Evolutionary conservation across 2,797 vertebrate genomes (phyloP).

Genomic region (Microcaecilia unicolor): DNA sequence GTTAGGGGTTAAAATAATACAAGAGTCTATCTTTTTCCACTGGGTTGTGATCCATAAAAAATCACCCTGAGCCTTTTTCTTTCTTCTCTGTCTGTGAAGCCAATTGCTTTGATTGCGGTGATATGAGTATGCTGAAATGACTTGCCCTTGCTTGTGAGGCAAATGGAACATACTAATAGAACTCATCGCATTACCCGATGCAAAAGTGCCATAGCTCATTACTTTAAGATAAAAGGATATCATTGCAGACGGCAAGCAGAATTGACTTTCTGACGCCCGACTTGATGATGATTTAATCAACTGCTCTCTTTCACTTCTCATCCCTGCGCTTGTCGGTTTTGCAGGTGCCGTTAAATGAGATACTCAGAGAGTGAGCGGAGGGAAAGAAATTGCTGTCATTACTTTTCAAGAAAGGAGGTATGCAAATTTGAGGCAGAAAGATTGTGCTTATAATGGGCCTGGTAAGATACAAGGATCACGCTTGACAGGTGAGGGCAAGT

Average conservation of each 20-base stretch:
- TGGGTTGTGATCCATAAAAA: conserved; percentile 85
- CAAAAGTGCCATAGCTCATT: conserved; percentile 99
- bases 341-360: conserved; percentile 96
- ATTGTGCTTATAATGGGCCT: conserved; percentile 87
- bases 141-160: conserved; percentile 96
- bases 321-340: conserved; percentile 86
- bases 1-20: conserved; percentile 74
- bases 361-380: conserved; percentile 73
- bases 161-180: conserved; percentile 99
- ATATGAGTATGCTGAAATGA: conserved; percentile 88
- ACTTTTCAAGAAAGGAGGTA: conserved; percentile 88
- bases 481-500: conserved; percentile 83
- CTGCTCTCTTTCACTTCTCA: conserved; percentile 98
- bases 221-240: conserved; percentile 99
- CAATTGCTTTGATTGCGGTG: conserved; percentile 95
- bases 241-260: conserved; percentile 97
- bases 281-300: conserved; percentile 99
- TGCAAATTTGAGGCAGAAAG: conserved; percentile 89
- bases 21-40: conserved; percentile 61
- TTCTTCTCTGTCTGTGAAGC: conserved; percentile 76
- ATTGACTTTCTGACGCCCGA: conserved; percentile 96
- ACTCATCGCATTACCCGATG: conserved; percentile 97
- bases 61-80: conserved; percentile 60
- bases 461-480: conserved; percentile 82
- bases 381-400: conserved; percentile 94